phyloP scores from a whole-genome alignment of 2,113 vertebrate species.

The Melanerpes formicivorus region DNA sequence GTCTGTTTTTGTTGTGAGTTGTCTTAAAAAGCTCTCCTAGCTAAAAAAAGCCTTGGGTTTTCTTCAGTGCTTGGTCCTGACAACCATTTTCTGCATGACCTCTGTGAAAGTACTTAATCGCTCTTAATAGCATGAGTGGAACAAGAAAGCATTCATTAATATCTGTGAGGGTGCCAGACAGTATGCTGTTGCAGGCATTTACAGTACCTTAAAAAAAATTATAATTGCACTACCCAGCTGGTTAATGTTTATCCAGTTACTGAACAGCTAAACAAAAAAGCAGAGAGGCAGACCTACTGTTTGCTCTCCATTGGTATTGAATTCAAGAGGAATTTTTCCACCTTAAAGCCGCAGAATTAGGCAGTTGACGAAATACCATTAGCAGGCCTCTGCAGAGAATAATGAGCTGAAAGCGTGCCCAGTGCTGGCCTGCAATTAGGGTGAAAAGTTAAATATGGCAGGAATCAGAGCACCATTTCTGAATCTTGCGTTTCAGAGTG shows the following conservation, averaged over 20 bases:
- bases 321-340: constrained; percentile 42
- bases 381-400: constrained; percentile 35
- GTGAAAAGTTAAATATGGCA: constrained; percentile 47
- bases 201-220: constrained; percentile 43
- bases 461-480: neutral
- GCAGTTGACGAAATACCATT: constrained; percentile 39
- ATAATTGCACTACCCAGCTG: constrained; percentile 61
- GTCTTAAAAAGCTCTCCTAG: constrained; percentile 8
- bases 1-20: constrained; percentile 22
- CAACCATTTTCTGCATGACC: constrained; percentile 54
- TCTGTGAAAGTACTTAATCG: constrained; percentile 59
- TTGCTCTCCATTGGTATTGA: neutral
- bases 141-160: constrained; percentile 69
- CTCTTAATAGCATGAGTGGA: constrained; percentile 44
- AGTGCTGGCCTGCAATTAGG: constrained; percentile 31
- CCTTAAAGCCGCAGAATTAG: constrained; percentile 28
- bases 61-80: constrained; percentile 27
- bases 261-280: constrained; percentile 55
- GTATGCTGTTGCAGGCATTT: constrained; percentile 41
- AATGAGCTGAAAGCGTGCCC: constrained; percentile 42
- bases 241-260: constrained; percentile 63
- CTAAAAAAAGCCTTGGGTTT: constrained; percentile 25
- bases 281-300: constrained; percentile 3
- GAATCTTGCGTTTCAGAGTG: neutral
- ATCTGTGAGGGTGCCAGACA: constrained; percentile 55